Evolutionary conservation across 2,888 invertebrate species (phyloP).

Genomic region (Sylvicola cinctus): DNA sequence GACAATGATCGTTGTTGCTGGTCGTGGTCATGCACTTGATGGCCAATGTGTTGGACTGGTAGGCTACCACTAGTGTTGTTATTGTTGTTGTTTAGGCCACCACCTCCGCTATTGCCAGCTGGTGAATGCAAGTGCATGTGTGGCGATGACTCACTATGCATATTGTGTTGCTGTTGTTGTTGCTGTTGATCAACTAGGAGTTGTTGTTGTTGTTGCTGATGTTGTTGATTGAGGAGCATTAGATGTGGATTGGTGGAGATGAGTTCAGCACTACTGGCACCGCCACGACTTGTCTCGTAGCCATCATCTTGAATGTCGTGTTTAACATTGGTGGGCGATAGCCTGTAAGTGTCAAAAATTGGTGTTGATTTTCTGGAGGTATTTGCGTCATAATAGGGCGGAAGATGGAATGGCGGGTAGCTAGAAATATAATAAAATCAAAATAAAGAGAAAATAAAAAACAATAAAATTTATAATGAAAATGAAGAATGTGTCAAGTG

Average conservation of each 20-base stretch:
- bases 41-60: slow-evolving; percentile 3
- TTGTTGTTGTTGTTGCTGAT: background rate
- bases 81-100: slow-evolving; percentile 2
- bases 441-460: no score
- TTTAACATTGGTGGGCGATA: slow-evolving; percentile 18
- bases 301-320: slow-evolving; percentile 73
- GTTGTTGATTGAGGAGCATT: slow-evolving; percentile 9
- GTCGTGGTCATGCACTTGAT: slow-evolving; percentile 2
- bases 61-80: slow-evolving; percentile 1
- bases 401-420: no score
- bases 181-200: background rate
- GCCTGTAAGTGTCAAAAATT: slow-evolving; percentile 9
- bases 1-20: no score
- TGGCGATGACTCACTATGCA: slow-evolving; percentile 1
- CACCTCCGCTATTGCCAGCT: background rate
- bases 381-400: no score
- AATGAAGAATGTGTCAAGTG: no score
- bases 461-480: no score
- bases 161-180: slow-evolving; percentile 2
- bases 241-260: slow-evolving; percentile 21
- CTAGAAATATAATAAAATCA: no score
- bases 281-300: slow-evolving; percentile 66
- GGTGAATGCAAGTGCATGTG: background rate
- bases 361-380: no score
- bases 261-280: slow-evolving; percentile 11